Evolutionary conservation across 1,140 invertebrate species (phyloP).

Genomic region (Drosophila melanogaster): Release_6_plus_ISO1_MT NT_033779.5:13997501-13998000

Average conservation of each 20-base stretch:
- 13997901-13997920: constrained; percentile 37
- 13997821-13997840: constrained; percentile 52
- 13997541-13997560: constrained; percentile 82
- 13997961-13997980: constrained; percentile 69
- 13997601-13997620: constrained; percentile 34
- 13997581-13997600: constrained; percentile 58
- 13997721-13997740: constrained; percentile 11
- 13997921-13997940: constrained; percentile 4
- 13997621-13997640: constrained; percentile 40
- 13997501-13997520: constrained; percentile 64
- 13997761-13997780: constrained; percentile 38
- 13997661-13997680: constrained; percentile 22
- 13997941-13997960: constrained; percentile 38
- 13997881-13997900: constrained; percentile 79
- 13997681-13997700: not conserved
- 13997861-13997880: constrained; percentile 76
- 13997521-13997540: constrained; percentile 79
- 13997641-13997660: constrained; percentile 31
- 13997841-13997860: constrained; percentile 67
- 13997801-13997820: constrained; percentile 56
- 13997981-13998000: constrained; percentile 78
- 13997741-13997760: constrained; percentile 25
- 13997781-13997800: constrained; percentile 2
- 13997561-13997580: constrained; percentile 72
- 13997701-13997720: not conserved